These are phyloP conservation scores for Tipula lateralis DNA, from an alignment of 2,888 invertebrate species.

Conservation along the genomic window DNA sequence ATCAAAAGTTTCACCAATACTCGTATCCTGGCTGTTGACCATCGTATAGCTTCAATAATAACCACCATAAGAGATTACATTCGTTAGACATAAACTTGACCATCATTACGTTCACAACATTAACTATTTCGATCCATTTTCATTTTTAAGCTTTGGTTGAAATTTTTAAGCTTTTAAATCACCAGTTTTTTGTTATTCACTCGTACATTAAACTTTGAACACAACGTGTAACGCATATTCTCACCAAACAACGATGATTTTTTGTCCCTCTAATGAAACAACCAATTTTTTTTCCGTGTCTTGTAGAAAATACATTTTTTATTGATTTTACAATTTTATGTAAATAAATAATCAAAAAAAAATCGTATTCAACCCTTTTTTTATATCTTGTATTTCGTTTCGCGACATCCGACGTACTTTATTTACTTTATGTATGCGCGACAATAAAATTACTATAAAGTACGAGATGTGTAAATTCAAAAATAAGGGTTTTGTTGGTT, in stretches of 20 bases:
- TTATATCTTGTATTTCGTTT: neutral
- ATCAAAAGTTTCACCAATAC: no score
- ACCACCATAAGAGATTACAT: no score
- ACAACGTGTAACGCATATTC: neutral
- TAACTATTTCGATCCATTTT: no score
- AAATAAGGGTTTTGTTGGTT: neutral
- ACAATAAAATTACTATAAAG: neutral
- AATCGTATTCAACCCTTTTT: neutral
- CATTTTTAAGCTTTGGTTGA: no score
- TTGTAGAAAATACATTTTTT: neutral
- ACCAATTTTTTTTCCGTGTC: neutral
- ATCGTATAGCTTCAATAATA: no score
- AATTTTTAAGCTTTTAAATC: no score
- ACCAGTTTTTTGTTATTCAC: no score
- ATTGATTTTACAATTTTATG: neutral
- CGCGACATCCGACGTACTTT: neutral
- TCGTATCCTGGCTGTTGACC: no score
- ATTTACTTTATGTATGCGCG: neutral
- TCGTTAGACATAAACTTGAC: no score
- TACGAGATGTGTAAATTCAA: neutral
- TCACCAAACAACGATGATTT: neutral
- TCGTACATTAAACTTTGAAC: neutral
- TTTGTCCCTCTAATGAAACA: neutral
- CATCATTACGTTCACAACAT: no score
- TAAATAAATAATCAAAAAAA: neutral